Evolutionary conservation across 2,888 invertebrate species (phyloP).

Genomic region (Nomada goodeniana): DNA sequence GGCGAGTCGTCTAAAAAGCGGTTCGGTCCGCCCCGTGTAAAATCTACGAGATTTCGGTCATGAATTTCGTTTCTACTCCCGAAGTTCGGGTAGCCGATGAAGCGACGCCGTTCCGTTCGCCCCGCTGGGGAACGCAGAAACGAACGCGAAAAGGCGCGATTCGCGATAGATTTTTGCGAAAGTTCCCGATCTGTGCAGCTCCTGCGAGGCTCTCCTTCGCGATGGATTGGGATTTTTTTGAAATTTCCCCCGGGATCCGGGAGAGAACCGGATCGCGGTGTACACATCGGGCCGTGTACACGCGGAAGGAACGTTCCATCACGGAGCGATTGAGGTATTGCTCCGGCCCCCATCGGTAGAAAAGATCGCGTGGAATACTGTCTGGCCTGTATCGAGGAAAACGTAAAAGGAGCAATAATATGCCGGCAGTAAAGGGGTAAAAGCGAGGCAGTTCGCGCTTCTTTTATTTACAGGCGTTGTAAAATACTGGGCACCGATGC

Average conservation of each 20-base stretch:
- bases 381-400: constrained; percentile 21
- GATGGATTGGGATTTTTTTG: constrained; percentile 61
- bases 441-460: constrained; percentile 31
- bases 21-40: not conserved
- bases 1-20: not conserved
- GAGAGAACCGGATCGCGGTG: constrained; percentile 33
- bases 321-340: constrained; percentile 61
- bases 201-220: constrained; percentile 18
- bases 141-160: constrained; percentile 36
- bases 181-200: constrained; percentile 32
- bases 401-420: constrained; percentile 57
- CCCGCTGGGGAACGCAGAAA: not conserved
- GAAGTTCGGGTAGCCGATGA: constrained; percentile 6
- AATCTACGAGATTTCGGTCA: not conserved
- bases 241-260: constrained; percentile 62
- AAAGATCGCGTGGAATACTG: constrained; percentile 31
- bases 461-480: constrained; percentile 41
- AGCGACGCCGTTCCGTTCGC: constrained; percentile 9
- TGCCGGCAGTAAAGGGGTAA: constrained; percentile 42
- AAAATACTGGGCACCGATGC: constrained; percentile 22
- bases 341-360: constrained; percentile 27
- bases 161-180: constrained; percentile 25
- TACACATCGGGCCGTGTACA: not conserved
- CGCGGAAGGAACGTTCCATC: constrained; percentile 40
- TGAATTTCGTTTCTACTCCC: not conserved